phyloP scores from a whole-genome alignment of 1,140 invertebrate species.

The Philaenus spumarius region DNA sequence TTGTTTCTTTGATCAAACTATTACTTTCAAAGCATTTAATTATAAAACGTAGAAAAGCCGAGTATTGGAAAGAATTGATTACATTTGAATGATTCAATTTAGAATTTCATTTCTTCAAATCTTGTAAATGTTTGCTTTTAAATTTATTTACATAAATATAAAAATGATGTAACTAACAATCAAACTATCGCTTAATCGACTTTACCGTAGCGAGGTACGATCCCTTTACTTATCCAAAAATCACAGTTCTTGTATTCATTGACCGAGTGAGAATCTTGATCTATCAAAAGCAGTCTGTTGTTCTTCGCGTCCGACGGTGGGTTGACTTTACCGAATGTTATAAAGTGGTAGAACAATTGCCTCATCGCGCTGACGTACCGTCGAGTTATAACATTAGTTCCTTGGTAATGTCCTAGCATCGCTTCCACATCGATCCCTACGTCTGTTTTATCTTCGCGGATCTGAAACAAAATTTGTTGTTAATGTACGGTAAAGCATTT shows the following conservation, averaged over 20 bases:
- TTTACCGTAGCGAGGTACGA: slow-evolving; percentile 59
- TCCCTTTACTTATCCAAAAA: slow-evolving; percentile 62
- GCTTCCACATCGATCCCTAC: slow-evolving; percentile 63
- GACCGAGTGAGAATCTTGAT: slow-evolving; percentile 55
- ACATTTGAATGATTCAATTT: too few species aligned
- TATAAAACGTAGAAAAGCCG: too few species aligned
- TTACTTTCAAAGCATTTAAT: too few species aligned
- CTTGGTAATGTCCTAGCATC: slow-evolving; percentile 67
- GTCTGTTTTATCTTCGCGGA: slow-evolving; percentile 48
- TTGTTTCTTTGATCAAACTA: too few species aligned
- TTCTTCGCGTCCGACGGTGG: slow-evolving; percentile 39
- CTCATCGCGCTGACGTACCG: slow-evolving; percentile 71
- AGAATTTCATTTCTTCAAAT: too few species aligned
- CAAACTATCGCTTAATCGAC: slow-evolving; percentile 23
- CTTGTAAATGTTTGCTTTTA: too few species aligned
- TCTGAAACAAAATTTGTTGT: slow-evolving; percentile 37
- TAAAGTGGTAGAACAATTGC: slow-evolving; percentile 72
- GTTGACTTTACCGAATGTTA: slow-evolving; percentile 60
- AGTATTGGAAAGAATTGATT: too few species aligned
- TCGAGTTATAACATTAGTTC: slow-evolving; percentile 59
- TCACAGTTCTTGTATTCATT: slow-evolving; percentile 61
- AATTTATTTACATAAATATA: too few species aligned
- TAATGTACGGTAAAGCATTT: too few species aligned
- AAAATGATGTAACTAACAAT: too few species aligned
- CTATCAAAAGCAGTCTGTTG: slow-evolving; percentile 47